Evolutionary conservation across 2,113 vertebrate species (phyloP).

Genomic region (Eleginops maclovinus): DNA sequence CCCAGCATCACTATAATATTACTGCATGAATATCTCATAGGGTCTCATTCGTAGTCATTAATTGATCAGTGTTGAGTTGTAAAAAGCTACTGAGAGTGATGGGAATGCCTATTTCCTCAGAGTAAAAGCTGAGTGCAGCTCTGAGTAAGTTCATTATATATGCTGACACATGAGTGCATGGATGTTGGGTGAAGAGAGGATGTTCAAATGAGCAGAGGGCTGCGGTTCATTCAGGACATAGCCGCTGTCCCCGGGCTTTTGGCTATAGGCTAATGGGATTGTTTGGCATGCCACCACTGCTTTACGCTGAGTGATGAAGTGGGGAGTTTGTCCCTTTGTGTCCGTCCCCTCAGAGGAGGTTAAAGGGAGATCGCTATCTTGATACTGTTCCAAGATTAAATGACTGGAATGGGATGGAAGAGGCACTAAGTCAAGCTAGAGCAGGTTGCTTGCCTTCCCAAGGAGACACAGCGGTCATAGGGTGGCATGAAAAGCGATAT

Average conservation of each 20-base stretch:
- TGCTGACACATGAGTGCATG: conserved; percentile 74
- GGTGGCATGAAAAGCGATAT: conserved; percentile 48
- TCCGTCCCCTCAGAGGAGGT: conserved; percentile 74
- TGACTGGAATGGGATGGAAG: conserved; percentile 68
- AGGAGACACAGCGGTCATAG: conserved; percentile 59
- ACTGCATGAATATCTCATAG: conserved; percentile 55
- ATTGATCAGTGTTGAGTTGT: conserved; percentile 78
- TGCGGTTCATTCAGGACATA: conserved; percentile 60
- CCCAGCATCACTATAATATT: conserved; percentile 56
- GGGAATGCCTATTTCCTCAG: conserved; percentile 61
- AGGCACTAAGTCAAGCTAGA: conserved; percentile 47
- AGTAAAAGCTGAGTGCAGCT: conserved; percentile 71
- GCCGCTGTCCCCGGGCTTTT: conserved; percentile 46
- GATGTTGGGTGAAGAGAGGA: conserved; percentile 48
- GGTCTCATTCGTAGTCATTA: conserved; percentile 73
- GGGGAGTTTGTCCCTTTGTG: conserved; percentile 59
- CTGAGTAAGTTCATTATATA: conserved; percentile 68
- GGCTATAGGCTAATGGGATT: conserved; percentile 75
- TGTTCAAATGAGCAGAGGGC: conserved; percentile 51
- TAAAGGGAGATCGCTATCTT: conserved; percentile 75
- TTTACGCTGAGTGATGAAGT: conserved; percentile 78
- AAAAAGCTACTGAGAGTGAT: conserved; percentile 75
- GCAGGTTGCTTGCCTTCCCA: conserved; percentile 54
- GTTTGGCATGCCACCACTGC: conserved; percentile 74
- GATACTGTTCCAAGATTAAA: conserved; percentile 81